Percentiles rank a stretch among this genome's conserved stretches.
Evolutionary conservation across 1,140 invertebrate genomes (phyloP).

Genomic region (Drosophila nannoptera): DNA sequence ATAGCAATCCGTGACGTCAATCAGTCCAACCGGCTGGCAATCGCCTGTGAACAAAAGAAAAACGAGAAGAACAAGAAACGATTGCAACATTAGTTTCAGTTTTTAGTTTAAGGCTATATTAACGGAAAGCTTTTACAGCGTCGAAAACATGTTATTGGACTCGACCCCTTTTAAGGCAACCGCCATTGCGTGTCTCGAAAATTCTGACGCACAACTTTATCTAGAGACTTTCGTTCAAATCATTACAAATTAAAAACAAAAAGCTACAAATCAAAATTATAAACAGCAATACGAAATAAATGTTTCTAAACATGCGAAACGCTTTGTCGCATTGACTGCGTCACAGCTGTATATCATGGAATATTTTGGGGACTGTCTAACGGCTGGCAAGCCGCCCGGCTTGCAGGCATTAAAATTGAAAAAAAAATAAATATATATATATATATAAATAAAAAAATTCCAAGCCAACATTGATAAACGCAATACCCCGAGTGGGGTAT

Average conservation of each 20-base stretch:
- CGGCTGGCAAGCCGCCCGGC: neutral
- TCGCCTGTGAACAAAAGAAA: constrained; percentile 76
- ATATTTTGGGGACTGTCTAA: constrained; percentile 15
- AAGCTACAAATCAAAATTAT: neutral
- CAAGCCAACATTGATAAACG: constrained; percentile 6
- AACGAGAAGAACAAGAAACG: constrained; percentile 10
- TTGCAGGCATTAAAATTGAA: constrained; percentile 10
- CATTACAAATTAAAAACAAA: neutral
- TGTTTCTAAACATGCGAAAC: constrained; percentile 21
- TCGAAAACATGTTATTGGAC: constrained; percentile 9
- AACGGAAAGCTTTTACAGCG: constrained; percentile 16
- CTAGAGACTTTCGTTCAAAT: constrained; percentile 17
- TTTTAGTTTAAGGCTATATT: constrained; percentile 7
- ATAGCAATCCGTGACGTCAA: constrained; percentile 90
- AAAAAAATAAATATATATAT: no score
- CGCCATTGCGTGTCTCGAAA: constrained; percentile 17
- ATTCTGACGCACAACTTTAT: constrained; percentile 8
- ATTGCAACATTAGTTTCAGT: constrained; percentile 15
- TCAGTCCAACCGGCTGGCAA: constrained; percentile 85
- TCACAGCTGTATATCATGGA: constrained; percentile 29
- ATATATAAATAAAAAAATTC: neutral
- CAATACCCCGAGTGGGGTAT: neutral
- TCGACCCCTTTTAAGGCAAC: constrained; percentile 3
- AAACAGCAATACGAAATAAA: constrained; percentile 4
- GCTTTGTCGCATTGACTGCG: constrained; percentile 13